A percentile compares a stretch with the other conserved stretches of the same genome.
These are phyloP conservation scores for Theretra japonica DNA, from an alignment of 2,888 invertebrate genomes.

Conservation along the genomic window DNA sequence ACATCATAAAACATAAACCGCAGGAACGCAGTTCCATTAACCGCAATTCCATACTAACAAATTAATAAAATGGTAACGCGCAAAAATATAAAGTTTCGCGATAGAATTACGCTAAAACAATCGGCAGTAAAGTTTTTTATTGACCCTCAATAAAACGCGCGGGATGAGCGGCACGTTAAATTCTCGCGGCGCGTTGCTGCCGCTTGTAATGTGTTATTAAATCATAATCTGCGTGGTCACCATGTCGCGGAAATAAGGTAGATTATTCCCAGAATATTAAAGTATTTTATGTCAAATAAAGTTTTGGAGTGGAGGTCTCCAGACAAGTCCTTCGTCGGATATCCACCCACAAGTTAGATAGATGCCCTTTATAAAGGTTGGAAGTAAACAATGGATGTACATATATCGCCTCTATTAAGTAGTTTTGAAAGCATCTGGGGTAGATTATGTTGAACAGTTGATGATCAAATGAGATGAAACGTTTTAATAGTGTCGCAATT, in stretches of 20 bases:
- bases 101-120: slow-evolving; percentile 17
- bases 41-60: slow-evolving; percentile 5
- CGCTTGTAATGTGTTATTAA: slow-evolving; percentile 66
- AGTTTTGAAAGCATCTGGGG: no score
- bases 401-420: no score
- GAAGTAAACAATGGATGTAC: no score
- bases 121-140: slow-evolving; percentile 13
- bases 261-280: slow-evolving; percentile 21
- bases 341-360: no score
- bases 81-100: background rate
- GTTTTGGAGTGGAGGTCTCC: no score
- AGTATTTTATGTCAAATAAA: background rate
- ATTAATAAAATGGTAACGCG: background rate
- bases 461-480: no score
- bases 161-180: slow-evolving; percentile 43
- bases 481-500: no score
- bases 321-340: no score
- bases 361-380: no score
- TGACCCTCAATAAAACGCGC: slow-evolving; percentile 13
- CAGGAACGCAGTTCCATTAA: background rate
- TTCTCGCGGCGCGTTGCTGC: slow-evolving; percentile 57
- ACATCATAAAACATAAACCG: background rate
- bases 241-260: slow-evolving; percentile 39
- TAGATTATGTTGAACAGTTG: no score
- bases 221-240: slow-evolving; percentile 53